A percentile compares a stretch with the other conserved stretches of the same genome.
Evolutionary conservation across 2,113 vertebrate species (phyloP).

Genomic region (Pseudois nayaur): DNA sequence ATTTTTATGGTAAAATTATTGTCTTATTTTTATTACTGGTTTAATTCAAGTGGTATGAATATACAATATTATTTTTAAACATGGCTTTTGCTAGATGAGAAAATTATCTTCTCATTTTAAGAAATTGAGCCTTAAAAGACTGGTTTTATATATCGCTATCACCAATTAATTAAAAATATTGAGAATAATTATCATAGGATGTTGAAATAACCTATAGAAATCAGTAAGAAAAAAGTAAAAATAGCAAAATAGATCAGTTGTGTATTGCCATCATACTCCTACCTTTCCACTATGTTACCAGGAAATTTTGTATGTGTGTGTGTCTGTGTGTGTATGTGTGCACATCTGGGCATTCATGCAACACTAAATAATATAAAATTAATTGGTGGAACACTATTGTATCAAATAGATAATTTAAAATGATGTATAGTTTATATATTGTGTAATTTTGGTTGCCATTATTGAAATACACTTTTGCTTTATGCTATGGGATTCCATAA

Average conservation of each 20-base stretch:
- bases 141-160: neutral
- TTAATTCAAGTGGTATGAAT: conserved; percentile 59
- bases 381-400: neutral
- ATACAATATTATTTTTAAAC: conserved; percentile 41
- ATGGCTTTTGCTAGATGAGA: neutral
- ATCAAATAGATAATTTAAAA: neutral
- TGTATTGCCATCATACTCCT: neutral
- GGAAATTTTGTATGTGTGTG: neutral
- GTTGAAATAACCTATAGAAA: neutral
- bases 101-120: neutral
- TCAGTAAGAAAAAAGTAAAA: neutral
- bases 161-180: neutral
- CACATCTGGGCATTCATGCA: neutral
- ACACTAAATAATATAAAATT: neutral
- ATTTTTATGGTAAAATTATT: conserved; percentile 53
- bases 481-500: neutral
- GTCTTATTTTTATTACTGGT: conserved; percentile 39
- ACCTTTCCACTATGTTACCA: neutral
- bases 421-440: neutral
- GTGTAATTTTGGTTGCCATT: neutral
- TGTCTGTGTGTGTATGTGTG: too few relatives aligned
- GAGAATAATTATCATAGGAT: neutral
- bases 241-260: neutral
- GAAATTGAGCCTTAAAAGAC: neutral
- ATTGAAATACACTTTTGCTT: neutral